Conservation (phyloP, 2,888 invertebrate genomes). For the Amiota minor region DNA sequence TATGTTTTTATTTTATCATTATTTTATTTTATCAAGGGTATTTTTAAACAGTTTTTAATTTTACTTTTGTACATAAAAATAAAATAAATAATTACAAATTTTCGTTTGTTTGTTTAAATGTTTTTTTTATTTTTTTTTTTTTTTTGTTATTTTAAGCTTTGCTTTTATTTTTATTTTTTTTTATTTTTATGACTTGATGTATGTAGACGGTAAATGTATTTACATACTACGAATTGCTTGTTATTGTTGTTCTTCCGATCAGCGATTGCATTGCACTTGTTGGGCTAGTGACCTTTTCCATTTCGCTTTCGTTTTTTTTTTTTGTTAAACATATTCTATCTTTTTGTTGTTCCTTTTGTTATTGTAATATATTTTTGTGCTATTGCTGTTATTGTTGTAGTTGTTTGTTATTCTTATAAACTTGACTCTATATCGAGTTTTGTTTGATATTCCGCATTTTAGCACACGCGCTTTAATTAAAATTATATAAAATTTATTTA, state of each 20-base stretch:
- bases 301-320: slow-evolving; percentile 11
- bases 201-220: background rate
- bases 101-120: no score
- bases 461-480: slow-evolving; percentile 7
- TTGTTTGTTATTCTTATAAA: background rate
- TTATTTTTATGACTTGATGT: background rate
- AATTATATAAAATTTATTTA: background rate
- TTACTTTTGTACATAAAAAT: background rate
- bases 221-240: background rate
- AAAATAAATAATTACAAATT: no score
- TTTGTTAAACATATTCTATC: background rate
- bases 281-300: slow-evolving; percentile 31
- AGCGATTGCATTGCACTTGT: slow-evolving; percentile 4
- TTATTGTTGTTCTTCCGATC: background rate
- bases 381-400: background rate
- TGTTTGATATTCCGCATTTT: slow-evolving; percentile 25
- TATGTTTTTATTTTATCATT: slow-evolving; percentile 1
- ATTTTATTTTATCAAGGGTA: background rate
- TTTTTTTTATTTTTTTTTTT: background rate
- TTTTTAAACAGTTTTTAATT: background rate
- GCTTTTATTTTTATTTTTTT: slow-evolving; percentile 12
- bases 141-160: slow-evolving; percentile 12
- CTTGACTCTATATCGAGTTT: background rate
- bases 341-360: background rate
- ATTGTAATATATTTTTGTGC: background rate